These are phyloP conservation scores for Carterocephalus palaemon DNA, from an alignment of 2,888 invertebrate species.

Conservation along the genomic window DNA sequence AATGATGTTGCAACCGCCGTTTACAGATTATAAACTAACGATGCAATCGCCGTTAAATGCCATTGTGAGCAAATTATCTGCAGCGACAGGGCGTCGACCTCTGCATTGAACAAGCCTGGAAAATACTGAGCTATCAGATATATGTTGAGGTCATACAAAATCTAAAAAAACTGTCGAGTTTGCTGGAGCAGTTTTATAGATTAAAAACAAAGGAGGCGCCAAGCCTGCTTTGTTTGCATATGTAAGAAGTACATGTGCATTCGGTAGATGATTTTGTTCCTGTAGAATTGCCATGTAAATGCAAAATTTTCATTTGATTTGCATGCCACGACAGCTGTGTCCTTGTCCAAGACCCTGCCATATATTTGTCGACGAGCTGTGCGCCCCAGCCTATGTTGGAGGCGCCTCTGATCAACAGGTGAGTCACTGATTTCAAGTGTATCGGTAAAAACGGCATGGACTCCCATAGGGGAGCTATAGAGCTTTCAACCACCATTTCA, in stretches of 20 bases:
- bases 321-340: conserved; percentile 29
- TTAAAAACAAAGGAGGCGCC: no score
- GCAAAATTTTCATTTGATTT: conserved; percentile 25
- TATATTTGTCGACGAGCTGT: conserved; percentile 10
- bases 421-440: conserved; percentile 19
- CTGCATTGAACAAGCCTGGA: conserved; percentile 31
- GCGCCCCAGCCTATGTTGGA: conserved; percentile 29
- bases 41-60: conserved; percentile 21
- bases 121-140: conserved; percentile 24
- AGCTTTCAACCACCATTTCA: conserved; percentile 28
- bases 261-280: conserved; percentile 10
- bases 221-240: conserved; percentile 33
- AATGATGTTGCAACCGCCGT: conserved; percentile 9
- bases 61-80: conserved; percentile 15
- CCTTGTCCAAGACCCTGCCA: conserved; percentile 27
- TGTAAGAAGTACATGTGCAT: conserved; percentile 18
- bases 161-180: conserved; percentile 19
- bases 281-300: conserved; percentile 17
- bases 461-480: no score
- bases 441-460: conserved; percentile 26
- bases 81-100: conserved; percentile 29
- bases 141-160: conserved; percentile 19
- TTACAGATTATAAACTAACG: no score
- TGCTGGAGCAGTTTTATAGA: conserved; percentile 24
- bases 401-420: conserved; percentile 30